Evolutionary conservation across 2,797 vertebrate genomes (phyloP).

Genomic region (Platyrinchus mystaceus): DNA sequence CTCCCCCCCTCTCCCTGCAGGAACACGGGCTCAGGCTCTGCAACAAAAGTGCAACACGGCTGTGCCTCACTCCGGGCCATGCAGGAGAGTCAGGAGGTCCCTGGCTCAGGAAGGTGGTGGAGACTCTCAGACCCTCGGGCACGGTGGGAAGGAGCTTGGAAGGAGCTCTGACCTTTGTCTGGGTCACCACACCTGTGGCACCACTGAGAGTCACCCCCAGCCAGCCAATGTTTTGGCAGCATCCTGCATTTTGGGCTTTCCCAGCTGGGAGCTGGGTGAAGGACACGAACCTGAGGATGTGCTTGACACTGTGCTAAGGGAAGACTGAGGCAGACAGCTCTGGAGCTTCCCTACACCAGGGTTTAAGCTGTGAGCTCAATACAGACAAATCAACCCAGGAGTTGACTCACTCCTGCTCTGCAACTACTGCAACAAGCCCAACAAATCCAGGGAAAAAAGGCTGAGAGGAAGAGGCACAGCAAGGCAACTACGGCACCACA

Average conservation of each 20-base stretch:
- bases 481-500: too few species aligned
- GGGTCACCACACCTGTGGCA: rapidly evolving
- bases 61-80: rapidly evolving
- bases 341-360: background rate
- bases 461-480: background rate
- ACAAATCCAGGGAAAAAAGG: background rate
- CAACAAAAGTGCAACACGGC: rapidly evolving
- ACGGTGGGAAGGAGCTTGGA: background rate
- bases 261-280: background rate
- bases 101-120: rapidly evolving
- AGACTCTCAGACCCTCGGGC: rapidly evolving
- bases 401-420: background rate
- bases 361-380: background rate
- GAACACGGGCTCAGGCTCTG: background rate
- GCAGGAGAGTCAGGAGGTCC: rapidly evolving
- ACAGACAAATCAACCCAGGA: background rate
- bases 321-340: background rate
- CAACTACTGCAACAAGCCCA: background rate
- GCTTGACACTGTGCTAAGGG: rapidly evolving
- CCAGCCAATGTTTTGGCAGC: background rate
- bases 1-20: background rate
- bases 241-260: rapidly evolving
- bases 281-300: rapidly evolving
- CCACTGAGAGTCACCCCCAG: background rate
- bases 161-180: background rate